Evolutionary conservation across 2,797 vertebrate genomes (phyloP), one percentile per base, ranked within the genome.

Genomic region (Fringilla coelebs): DNA sequence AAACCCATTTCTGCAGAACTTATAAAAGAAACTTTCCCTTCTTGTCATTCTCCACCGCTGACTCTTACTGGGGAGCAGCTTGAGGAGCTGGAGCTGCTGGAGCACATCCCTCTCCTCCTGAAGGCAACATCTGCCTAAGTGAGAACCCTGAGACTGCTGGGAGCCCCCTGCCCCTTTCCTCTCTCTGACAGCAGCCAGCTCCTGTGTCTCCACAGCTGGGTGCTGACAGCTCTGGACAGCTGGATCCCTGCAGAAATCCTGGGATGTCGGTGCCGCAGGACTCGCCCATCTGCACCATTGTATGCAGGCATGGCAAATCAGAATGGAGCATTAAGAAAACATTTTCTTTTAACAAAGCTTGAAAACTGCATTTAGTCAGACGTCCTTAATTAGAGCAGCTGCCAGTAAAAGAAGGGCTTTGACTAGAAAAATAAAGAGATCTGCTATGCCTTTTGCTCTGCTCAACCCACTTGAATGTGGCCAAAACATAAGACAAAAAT

Each of bases 301-400:
- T 31, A 62, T 22, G 61, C 0, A n/a, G 77, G 60, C 92, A 74
- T 14, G 60, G 85, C 63, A 86, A 91, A 84, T 67, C 82, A 22
- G 57, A 92, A 54, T 6, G 41, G 1, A 49, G 49, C 81, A 77
- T 32, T 74, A 91, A 96, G 95, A 51, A 96, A 95, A 85, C 73
- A 63, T 67, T 88, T 92, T 63, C 63, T 91, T 76, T 40, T 76
- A 83, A 54, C 74, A 93, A 85, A 92, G 80, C 91, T 93, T 87
- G 81, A 71, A 94, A 96, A 88, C 65, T 78, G 48, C 77, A 63
- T 90, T 93, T 92, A 85, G 61, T 82, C 71, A 86, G 91, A 74
- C 68, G 77, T 92, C 62, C 66, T 94, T 85, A 90, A 96, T 96
- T 91, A 90, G 88, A 88, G 62, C 89, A 96, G 89, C 93, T 96